Conservation (phyloP, 2,888 invertebrate species). For the Drosophila limbata region DNA sequence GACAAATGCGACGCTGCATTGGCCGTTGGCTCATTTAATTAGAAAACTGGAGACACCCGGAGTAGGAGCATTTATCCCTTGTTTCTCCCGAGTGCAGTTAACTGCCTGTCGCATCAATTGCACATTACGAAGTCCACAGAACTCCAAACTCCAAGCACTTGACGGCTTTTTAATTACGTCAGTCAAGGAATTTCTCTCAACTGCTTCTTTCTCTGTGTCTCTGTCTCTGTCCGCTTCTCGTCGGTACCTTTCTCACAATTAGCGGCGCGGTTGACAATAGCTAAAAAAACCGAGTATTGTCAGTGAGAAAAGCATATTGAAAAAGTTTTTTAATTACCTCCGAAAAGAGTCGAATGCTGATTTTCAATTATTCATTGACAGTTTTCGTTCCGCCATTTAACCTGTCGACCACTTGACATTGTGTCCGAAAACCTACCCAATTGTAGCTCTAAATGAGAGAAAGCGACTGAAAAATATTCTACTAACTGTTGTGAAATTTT, state of each 20-base stretch:
- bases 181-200: slow-evolving; percentile 48
- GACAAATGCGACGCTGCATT: slow-evolving; percentile 75
- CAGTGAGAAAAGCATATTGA: slow-evolving; percentile 55
- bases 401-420: slow-evolving; percentile 72
- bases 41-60: slow-evolving; percentile 60
- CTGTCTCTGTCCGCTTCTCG: slow-evolving; percentile 8
- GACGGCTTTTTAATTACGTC: slow-evolving; percentile 79
- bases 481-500: not conserved
- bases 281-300: slow-evolving; percentile 49
- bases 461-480: not conserved
- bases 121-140: slow-evolving; percentile 63
- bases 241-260: slow-evolving; percentile 41
- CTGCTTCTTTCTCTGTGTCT: slow-evolving; percentile 1
- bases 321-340: slow-evolving; percentile 77
- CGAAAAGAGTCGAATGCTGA: slow-evolving; percentile 46
- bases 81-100: slow-evolving; percentile 57
- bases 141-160: slow-evolving; percentile 44
- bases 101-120: slow-evolving; percentile 75
- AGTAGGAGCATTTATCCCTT: slow-evolving; percentile 23
- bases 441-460: not conserved
- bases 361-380: slow-evolving; percentile 77
- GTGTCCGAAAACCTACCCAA: slow-evolving; percentile 13
- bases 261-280: slow-evolving; percentile 48
- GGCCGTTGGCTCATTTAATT: slow-evolving; percentile 73
- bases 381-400: slow-evolving; percentile 57